Base-by-base conservation (phyloP, 1,140 invertebrate species). In the Bombus pascuorum region DNA sequence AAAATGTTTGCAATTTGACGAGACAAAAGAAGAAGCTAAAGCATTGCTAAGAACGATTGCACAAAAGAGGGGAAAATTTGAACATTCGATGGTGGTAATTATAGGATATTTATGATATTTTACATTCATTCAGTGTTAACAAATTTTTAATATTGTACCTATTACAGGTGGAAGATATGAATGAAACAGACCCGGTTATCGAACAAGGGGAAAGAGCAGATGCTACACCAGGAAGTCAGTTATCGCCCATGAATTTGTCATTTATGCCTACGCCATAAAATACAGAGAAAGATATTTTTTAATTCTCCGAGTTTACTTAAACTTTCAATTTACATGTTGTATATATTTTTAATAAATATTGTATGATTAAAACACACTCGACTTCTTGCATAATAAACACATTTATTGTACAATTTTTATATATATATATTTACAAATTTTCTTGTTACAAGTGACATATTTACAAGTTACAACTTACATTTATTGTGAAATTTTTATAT, bases 1-100 rank as follows among this genome's bases (percentile, higher is more conserved):
- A 92, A 99, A 99, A 93, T 99, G 98, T 94, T 96, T 99, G 71
- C 97, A 98, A 91, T 97, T 97, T 94, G 97, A 97, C 87, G 97
- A 97, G 97, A 98, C 98, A 0, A 98, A 98, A 95, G 98, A 99
- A 95, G 98, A 98, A 93, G 98, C 98, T 1, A 99, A 99, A 94
- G 97, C 97, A 3, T 95, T 99, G 78, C 93, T 99, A 1, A 97
- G 97, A 94, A 97, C 97, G 1, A 99, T 99, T 73, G 96, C 97
- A 47, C 96, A 96, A 81, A 97, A 96, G 89, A 95, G 97, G 93
- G 95, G 93, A 18, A 95, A 96, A 92, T 93, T 95, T 28, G 95
- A 96, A 81, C 95, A 95, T 86, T 93, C 94, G 47, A 96, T 96
- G 95, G 93, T 95, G 89, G 95, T 96, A 91, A 92, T 91, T 92